These are phyloP conservation scores for Tetropium fuscum DNA, from an alignment of 2,888 invertebrate genomes.

Conservation along the genomic window DNA sequence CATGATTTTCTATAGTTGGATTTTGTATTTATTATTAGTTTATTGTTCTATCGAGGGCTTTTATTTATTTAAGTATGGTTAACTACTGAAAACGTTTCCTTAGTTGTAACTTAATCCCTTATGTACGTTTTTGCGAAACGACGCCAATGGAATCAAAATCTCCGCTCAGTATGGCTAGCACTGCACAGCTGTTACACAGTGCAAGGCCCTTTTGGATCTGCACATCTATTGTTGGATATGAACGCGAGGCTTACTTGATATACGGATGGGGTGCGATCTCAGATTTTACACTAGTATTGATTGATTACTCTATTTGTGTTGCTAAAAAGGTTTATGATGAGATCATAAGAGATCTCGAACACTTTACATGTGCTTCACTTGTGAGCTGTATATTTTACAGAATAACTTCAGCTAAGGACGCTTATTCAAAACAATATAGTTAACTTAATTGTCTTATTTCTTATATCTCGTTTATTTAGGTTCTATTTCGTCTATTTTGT, in stretches of 20 bases:
- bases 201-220: slow-evolving; percentile 35
- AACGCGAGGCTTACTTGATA: slow-evolving; percentile 30
- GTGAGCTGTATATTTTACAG: slow-evolving; percentile 1
- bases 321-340: slow-evolving; percentile 48
- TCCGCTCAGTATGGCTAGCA: slow-evolving; percentile 24
- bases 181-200: slow-evolving; percentile 41
- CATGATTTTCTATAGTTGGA: too few species aligned
- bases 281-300: slow-evolving; percentile 53
- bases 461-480: too few species aligned
- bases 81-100: too few species aligned
- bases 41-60: too few species aligned
- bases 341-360: slow-evolving; percentile 40
- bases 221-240: slow-evolving; percentile 39
- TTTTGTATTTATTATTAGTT: too few species aligned
- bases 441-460: not conserved
- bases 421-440: not conserved
- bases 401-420: too few species aligned
- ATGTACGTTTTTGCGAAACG: not conserved
- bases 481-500: too few species aligned
- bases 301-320: slow-evolving; percentile 51
- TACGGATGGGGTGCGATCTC: slow-evolving; percentile 49
- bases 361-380: slow-evolving; percentile 40
- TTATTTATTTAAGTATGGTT: too few species aligned
- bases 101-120: not conserved
- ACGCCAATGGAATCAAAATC: slow-evolving; percentile 26